Evolutionary conservation across 35 echinoderm and acorn worm genomes (phyloP).

Genomic region (Acanthaster planci): DNA sequence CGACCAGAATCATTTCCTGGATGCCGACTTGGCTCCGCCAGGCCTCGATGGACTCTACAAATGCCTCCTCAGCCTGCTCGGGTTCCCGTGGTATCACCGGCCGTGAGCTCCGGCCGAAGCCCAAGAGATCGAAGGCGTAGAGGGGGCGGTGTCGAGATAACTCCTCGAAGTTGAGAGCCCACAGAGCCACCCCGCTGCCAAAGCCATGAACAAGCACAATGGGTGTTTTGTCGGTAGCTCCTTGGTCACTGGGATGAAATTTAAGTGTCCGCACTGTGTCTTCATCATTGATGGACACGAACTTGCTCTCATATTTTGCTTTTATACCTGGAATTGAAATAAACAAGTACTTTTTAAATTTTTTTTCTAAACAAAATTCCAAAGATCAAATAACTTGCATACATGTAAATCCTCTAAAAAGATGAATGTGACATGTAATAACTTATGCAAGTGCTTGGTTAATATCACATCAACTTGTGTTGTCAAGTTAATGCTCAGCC

Average conservation of each 20-base stretch:
- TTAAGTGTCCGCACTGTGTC: slow-evolving; percentile 80
- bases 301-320: slow-evolving; percentile 60
- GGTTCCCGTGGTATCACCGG: slow-evolving; percentile 61
- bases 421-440: not conserved
- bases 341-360: not conserved
- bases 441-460: not conserved
- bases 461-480: no score
- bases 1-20: slow-evolving; percentile 89
- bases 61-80: slow-evolving; percentile 75
- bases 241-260: slow-evolving; percentile 50
- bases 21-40: slow-evolving; percentile 82
- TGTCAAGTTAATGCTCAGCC: not conserved
- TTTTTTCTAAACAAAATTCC: not conserved
- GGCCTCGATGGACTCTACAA: slow-evolving; percentile 79
- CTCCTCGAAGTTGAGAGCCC: slow-evolving; percentile 76
- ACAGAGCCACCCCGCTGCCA: slow-evolving; percentile 82
- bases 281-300: slow-evolving; percentile 64
- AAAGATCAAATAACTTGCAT: not conserved
- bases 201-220: slow-evolving; percentile 91
- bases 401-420: not conserved
- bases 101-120: slow-evolving; percentile 87
- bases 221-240: slow-evolving; percentile 58
- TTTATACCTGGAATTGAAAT: slow-evolving; percentile 60
- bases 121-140: slow-evolving; percentile 86
- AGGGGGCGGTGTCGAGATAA: slow-evolving; percentile 68